Percentiles rank a stretch among this genome's conserved stretches.
These are phyloP conservation scores for Cynoglossus semilaevis DNA, from an alignment of 2,113 vertebrate genomes.

Conservation along the genomic window DNA sequence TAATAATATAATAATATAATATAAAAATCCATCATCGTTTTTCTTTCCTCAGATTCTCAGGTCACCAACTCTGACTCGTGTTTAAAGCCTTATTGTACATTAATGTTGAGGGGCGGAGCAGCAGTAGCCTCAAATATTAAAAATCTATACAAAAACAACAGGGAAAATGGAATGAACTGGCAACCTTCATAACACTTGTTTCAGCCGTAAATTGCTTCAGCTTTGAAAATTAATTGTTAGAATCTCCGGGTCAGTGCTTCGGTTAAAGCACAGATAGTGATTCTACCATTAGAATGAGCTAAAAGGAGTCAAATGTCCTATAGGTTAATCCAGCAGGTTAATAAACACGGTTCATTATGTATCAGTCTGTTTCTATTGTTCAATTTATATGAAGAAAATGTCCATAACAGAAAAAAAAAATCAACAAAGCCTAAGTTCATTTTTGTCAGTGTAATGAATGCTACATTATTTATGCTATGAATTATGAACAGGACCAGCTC, in stretches of 20 bases:
- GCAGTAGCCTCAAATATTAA: conserved; percentile 73
- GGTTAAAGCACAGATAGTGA: conserved; percentile 17
- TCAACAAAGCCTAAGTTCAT: conserved; percentile 75
- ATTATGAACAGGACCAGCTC: conserved; percentile 74
- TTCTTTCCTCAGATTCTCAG: no score
- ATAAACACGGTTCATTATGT: conserved; percentile 69
- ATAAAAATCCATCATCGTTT: conserved; percentile 9
- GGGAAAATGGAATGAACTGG: conserved; percentile 34
- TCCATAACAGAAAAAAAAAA: conserved; percentile 44
- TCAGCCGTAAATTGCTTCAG: conserved; percentile 65
- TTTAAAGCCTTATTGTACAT: conserved; percentile 80
- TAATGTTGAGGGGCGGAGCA: conserved; percentile 67
- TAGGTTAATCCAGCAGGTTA: conserved; percentile 74
- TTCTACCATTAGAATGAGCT: conserved; percentile 31
- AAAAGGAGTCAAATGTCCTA: conserved; percentile 40
- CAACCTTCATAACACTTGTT: conserved; percentile 53
- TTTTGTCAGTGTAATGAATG: conserved; percentile 77
- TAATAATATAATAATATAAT: no score
- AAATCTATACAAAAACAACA: conserved; percentile 65
- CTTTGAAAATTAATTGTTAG: conserved; percentile 48
- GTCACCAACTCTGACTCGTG: conserved; percentile 74
- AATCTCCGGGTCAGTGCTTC: conserved; percentile 35
- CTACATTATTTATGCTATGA: conserved; percentile 80
- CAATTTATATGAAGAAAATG: conserved; percentile 71
- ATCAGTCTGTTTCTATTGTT: conserved; percentile 73